Conservation (phyloP, 2,113 vertebrate genomes). For the Corvus hawaiiensis region DNA sequence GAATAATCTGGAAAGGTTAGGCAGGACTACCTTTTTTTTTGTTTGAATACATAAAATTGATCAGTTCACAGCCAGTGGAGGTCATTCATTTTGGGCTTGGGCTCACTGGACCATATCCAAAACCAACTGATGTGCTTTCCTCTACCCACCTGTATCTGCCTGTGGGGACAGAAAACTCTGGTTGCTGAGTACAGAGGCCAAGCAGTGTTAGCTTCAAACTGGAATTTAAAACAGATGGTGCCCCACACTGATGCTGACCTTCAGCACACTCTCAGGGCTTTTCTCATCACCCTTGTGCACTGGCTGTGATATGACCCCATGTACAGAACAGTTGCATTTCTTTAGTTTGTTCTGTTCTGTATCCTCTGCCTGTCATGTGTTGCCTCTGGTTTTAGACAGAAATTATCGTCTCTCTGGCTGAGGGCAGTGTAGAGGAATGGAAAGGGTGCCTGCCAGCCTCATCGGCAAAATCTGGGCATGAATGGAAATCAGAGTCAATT, state of each 20-base stretch:
- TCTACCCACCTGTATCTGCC: neutral
- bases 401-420: neutral
- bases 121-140: neutral
- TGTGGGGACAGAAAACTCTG: neutral
- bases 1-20: neutral
- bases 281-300: fast-evolving
- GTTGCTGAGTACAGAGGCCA: neutral
- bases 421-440: neutral
- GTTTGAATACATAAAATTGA: neutral
- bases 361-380: too few species aligned
- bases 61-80: neutral
- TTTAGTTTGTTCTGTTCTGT: neutral
- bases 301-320: neutral
- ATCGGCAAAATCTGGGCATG: fast-evolving
- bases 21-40: neutral
- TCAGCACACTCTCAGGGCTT: neutral
- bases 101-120: neutral
- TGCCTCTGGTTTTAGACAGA: neutral
- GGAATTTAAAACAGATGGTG: neutral
- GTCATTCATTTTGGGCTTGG: neutral
- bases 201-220: neutral
- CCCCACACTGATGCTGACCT: neutral
- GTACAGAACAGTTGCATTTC: neutral
- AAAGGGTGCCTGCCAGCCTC: neutral
- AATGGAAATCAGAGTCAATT: neutral